These are phyloP conservation scores for Nephrocerus scutellatus DNA, from an alignment of 2,888 invertebrate genomes.

Conservation along the genomic window DNA sequence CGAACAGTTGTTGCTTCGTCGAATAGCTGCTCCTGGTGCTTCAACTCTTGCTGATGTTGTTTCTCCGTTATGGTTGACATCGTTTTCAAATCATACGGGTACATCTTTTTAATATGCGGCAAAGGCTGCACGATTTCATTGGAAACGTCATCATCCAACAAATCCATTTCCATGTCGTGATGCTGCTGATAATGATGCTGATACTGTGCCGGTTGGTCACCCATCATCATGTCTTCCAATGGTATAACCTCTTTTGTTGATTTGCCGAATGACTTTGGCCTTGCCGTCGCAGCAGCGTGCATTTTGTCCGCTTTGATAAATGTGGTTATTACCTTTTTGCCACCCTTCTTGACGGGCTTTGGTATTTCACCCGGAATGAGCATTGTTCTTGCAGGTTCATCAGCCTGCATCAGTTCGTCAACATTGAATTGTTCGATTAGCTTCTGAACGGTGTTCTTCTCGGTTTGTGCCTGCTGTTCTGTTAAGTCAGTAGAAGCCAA, in stretches of 20 bases:
- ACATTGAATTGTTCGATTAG: slow-evolving; percentile 39
- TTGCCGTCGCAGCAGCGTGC: slow-evolving; percentile 15
- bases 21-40: slow-evolving; percentile 5
- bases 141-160: slow-evolving; percentile 34
- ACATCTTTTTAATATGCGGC: slow-evolving; percentile 43
- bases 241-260: slow-evolving; percentile 16
- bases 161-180: slow-evolving; percentile 23
- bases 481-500: too few species aligned
- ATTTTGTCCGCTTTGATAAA: slow-evolving; percentile 20
- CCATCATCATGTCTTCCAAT: slow-evolving; percentile 44
- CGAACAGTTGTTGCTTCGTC: slow-evolving; percentile 7
- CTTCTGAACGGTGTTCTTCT: slow-evolving; percentile 34
- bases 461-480: slow-evolving; percentile 30
- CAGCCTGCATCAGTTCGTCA: slow-evolving; percentile 44
- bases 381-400: slow-evolving; percentile 29
- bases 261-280: slow-evolving; percentile 16
- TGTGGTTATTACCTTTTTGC: slow-evolving; percentile 33
- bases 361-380: slow-evolving; percentile 36
- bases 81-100: slow-evolving; percentile 36
- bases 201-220: slow-evolving; percentile 36
- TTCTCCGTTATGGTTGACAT: slow-evolving; percentile 27
- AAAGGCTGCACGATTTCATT: slow-evolving; percentile 42
- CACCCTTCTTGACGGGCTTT: slow-evolving; percentile 39
- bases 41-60: slow-evolving; percentile 6
- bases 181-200: slow-evolving; percentile 3